Evolutionary conservation across 2,888 invertebrate species (phyloP).

Genomic region (Orchesella flavescens): DNA sequence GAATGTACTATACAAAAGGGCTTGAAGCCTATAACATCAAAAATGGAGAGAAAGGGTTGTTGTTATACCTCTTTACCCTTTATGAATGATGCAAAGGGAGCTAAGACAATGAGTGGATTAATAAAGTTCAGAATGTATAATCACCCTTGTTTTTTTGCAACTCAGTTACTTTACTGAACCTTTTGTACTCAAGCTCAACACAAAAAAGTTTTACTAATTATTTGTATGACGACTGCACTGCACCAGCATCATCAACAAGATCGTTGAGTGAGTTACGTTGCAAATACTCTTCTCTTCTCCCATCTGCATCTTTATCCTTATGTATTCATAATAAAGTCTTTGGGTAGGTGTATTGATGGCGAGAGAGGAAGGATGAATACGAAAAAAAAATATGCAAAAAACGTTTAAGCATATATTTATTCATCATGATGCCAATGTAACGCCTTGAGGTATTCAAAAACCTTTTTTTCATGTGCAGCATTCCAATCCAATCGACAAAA

Average conservation of each 20-base stretch:
- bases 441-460: slow-evolving; percentile 16
- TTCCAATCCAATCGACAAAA: slow-evolving; percentile 20
- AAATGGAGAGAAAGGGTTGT: too few relatives aligned
- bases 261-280: neutral
- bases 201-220: neutral
- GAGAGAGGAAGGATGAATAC: neutral
- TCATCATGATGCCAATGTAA: slow-evolving; percentile 12
- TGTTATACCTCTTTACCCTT: too few relatives aligned
- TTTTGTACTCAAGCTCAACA: neutral
- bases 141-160: neutral
- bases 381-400: slow-evolving; percentile 7
- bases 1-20: too few relatives aligned
- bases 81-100: neutral
- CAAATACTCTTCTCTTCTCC: neutral
- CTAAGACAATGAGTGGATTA: neutral
- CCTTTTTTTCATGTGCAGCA: slow-evolving; percentile 1
- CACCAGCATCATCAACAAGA: slow-evolving; percentile 3
- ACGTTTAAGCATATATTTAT: slow-evolving; percentile 12
- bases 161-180: neutral
- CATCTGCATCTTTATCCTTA: neutral
- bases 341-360: neutral
- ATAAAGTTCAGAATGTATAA: neutral
- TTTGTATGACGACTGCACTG: neutral
- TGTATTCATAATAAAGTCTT: neutral
- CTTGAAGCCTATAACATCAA: too few relatives aligned